Evolutionary conservation across 2,888 invertebrate genomes (phyloP).

Genomic region (Malacosoma neustria): DNA sequence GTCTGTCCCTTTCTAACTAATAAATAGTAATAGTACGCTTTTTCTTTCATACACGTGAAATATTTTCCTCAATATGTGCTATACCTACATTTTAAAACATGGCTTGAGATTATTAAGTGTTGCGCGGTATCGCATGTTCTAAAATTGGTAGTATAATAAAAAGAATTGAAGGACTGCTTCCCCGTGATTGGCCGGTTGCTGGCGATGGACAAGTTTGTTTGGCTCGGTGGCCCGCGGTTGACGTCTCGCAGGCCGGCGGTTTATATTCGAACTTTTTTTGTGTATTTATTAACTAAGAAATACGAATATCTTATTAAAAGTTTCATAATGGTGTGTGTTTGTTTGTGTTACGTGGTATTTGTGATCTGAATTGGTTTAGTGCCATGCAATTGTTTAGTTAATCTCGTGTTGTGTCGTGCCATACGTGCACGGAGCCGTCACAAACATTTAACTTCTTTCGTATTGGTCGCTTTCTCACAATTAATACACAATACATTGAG

Average conservation of each 20-base stretch:
- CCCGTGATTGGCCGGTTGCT: slow-evolving; percentile 29
- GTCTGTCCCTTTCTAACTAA: slow-evolving; percentile 24
- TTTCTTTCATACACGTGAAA: slow-evolving; percentile 20
- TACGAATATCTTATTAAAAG: slow-evolving; percentile 32
- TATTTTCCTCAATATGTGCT: slow-evolving; percentile 32
- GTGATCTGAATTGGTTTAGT: slow-evolving; percentile 25
- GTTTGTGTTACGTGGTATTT: slow-evolving; percentile 22
- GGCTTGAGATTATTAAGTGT: slow-evolving; percentile 10
- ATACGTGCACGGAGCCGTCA: slow-evolving; percentile 28
- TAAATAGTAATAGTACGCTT: slow-evolving; percentile 1
- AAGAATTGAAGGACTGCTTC: slow-evolving; percentile 34
- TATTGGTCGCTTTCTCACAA: slow-evolving; percentile 35
- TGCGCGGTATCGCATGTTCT: slow-evolving; percentile 16
- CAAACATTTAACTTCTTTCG: slow-evolving; percentile 40
- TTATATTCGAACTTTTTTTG: slow-evolving; percentile 50
- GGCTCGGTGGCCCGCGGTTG: slow-evolving; percentile 48
- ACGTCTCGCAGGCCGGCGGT: slow-evolving; percentile 42
- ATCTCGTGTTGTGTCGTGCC: slow-evolving; percentile 19
- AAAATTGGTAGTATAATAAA: slow-evolving; percentile 38
- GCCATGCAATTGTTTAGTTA: slow-evolving; percentile 16
- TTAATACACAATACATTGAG: slow-evolving; percentile 9
- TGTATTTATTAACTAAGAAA: slow-evolving; percentile 31
- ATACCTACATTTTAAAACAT: slow-evolving; percentile 27
- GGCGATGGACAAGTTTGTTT: slow-evolving; percentile 49
- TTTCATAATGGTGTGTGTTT: slow-evolving; percentile 43